Evolutionary conservation across 1,140 invertebrate genomes (phyloP).

Genomic region (Heliconius congener): DNA sequence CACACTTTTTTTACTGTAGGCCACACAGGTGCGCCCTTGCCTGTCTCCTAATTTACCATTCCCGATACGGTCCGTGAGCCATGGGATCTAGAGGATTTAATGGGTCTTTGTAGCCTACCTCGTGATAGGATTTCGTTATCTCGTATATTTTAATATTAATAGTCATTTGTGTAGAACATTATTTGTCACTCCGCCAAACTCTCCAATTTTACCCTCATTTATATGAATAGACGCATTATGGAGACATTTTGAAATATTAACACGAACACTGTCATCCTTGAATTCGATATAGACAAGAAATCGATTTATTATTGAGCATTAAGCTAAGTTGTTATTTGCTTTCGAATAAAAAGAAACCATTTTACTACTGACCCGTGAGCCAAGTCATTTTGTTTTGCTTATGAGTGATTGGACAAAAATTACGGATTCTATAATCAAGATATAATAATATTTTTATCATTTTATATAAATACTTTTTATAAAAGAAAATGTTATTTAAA

Average conservation of each 20-base stretch:
- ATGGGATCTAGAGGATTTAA: conserved; percentile 57
- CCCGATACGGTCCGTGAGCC: conserved; percentile 60
- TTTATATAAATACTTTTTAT: no score
- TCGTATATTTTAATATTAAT: conserved; percentile 52
- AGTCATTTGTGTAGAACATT: conserved; percentile 30
- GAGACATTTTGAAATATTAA: conserved; percentile 26
- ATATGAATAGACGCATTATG: conserved; percentile 33
- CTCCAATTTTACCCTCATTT: conserved; percentile 16
- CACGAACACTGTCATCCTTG: conserved; percentile 9
- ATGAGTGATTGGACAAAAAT: neutral
- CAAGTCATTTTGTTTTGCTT: no score
- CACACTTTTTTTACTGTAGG: conserved; percentile 70
- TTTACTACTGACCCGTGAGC: no score
- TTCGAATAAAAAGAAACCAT: no score
- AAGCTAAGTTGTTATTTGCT: neutral
- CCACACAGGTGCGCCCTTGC: conserved; percentile 76
- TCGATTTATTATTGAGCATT: neutral
- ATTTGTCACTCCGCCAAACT: conserved; percentile 38
- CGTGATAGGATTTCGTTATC: conserved; percentile 49
- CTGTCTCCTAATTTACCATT: conserved; percentile 75
- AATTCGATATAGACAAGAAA: neutral
- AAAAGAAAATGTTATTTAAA: no score
- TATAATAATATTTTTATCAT: neutral
- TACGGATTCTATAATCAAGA: neutral
- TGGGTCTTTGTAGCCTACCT: conserved; percentile 55